Evolutionary conservation across 2,888 invertebrate species (phyloP), one percentile per base, ranked within the genome.

Genomic region (Drosophila anomelani): DNA sequence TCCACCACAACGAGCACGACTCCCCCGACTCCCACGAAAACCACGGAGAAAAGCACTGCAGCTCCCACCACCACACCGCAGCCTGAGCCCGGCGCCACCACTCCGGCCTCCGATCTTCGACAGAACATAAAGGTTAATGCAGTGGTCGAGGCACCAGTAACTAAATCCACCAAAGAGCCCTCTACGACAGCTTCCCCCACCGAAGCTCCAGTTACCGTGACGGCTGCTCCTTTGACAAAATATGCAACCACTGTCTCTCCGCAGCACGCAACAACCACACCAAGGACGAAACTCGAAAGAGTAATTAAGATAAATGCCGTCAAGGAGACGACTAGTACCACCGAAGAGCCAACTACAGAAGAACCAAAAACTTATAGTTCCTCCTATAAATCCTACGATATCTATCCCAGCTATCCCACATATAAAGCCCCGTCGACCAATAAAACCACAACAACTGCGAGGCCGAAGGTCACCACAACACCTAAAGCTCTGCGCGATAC

Each of bases 81-180:
- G 5, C 23, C 34, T 17, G 17, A 20, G 9, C 4, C 41, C 10
- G 32, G 2, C 5, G 12, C 15, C 12, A 49, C 41, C 12, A 32
- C 26, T 3, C 1, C 32, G 32, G 20, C 20, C n/a, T 1, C 17
- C 7, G 26, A 49, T 26, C 64, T 20, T 12, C 34, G 39, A 15
- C 34, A 20, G 20, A 49, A 66, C 26, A 59, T 64, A 4, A 64
- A 36, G 17, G 26, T 64, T 4, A 64, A 64, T 51, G 64, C 64
- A 0, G 66, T 43, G 26, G 12, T 39, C 3, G 66, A 36, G 4
- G 12, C 7, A 4, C 20, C 59, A 29, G 59, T 15, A 3, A 44
- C 8, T 26, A 17, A 15, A 13, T 4, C 46, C 10, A 23, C 36
- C 2, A 17, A 17, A 15, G 12, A 17, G 23, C 7, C 58, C 17